A percentile compares a stretch with the other conserved stretches of the same genome.
phyloP scores from a whole-genome alignment of 2,113 vertebrate species.

The Tupaia chinensis region DNA sequence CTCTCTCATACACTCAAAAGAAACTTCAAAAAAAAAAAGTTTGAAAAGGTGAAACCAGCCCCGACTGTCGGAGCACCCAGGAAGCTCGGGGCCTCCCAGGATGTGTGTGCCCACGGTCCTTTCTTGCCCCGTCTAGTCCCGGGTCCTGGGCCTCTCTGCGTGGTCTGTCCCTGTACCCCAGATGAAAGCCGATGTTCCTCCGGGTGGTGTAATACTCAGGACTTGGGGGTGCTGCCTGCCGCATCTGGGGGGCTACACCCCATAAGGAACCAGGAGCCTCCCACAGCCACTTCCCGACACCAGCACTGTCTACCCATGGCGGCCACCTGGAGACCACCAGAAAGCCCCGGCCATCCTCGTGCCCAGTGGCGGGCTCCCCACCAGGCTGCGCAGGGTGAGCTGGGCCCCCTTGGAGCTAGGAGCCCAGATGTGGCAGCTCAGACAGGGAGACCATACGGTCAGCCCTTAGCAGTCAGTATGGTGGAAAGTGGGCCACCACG shows the following conservation, averaged over 20 bases:
- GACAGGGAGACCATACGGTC: constrained; percentile 65
- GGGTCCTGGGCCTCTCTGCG: background rate
- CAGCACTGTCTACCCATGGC: background rate
- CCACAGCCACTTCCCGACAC: background rate
- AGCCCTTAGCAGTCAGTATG: constrained; percentile 71
- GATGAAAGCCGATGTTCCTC: too few relatives aligned
- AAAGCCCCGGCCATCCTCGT: too few relatives aligned
- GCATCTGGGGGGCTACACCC: background rate
- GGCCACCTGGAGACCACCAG: too few relatives aligned
- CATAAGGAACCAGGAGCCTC: background rate
- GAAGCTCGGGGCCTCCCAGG: background rate
- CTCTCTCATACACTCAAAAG: too few relatives aligned
- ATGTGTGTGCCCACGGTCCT: too few relatives aligned
- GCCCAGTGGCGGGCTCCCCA: background rate
- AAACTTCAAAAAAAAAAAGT: too few relatives aligned
- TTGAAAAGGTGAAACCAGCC: background rate
- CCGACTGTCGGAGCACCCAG: background rate
- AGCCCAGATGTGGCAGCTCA: constrained; percentile 65
- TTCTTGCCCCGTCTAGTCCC: background rate
- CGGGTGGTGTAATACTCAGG: background rate
- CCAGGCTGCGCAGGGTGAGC: background rate
- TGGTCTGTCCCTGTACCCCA: background rate
- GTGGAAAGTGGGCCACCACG: background rate
- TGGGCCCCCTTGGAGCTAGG: constrained; percentile 69
- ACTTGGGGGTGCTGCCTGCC: background rate